Evolutionary conservation across 2,113 vertebrate genomes (phyloP).

Genomic region (Cyrtonyx montezumae): DNA sequence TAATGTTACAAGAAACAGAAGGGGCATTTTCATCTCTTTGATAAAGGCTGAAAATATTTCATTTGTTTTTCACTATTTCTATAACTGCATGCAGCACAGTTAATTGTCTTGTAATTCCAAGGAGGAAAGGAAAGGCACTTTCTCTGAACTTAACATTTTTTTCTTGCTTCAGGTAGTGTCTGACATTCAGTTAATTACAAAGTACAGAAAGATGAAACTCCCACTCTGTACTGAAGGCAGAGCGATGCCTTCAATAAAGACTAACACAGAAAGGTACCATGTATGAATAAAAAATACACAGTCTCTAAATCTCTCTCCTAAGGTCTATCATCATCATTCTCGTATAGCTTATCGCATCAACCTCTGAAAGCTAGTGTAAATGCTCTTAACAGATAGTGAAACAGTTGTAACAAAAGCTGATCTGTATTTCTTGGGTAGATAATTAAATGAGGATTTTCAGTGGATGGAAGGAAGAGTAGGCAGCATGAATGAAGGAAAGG

Average conservation of each 20-base stretch:
- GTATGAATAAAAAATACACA: neutral
- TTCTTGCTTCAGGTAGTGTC: slow-evolving; percentile 1
- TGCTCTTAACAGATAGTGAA: neutral
- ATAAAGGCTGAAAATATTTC: neutral
- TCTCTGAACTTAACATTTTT: neutral
- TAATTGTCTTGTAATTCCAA: slow-evolving; percentile 42
- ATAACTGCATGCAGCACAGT: slow-evolving; percentile 27
- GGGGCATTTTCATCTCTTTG: neutral
- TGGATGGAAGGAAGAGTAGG: neutral
- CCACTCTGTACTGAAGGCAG: neutral
- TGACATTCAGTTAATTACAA: slow-evolving; percentile 40
- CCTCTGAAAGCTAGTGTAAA: neutral
- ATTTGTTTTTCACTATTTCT: slow-evolving; percentile 34
- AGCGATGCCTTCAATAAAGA: neutral
- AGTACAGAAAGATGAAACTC: slow-evolving; percentile 35
- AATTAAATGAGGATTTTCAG: neutral
- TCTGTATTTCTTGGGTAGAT: neutral
- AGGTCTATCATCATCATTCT: neutral
- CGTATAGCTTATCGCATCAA: neutral
- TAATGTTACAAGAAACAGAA: neutral
- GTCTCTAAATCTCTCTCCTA: neutral
- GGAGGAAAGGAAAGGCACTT: neutral
- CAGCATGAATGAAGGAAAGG: neutral
- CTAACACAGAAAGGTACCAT: neutral
- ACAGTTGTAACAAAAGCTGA: neutral